A percentile compares a stretch with the other conserved stretches of the same genome.
phyloP scores from a whole-genome alignment of 2,888 invertebrate genomes.

The Sphaerophoria taeniata region DNA sequence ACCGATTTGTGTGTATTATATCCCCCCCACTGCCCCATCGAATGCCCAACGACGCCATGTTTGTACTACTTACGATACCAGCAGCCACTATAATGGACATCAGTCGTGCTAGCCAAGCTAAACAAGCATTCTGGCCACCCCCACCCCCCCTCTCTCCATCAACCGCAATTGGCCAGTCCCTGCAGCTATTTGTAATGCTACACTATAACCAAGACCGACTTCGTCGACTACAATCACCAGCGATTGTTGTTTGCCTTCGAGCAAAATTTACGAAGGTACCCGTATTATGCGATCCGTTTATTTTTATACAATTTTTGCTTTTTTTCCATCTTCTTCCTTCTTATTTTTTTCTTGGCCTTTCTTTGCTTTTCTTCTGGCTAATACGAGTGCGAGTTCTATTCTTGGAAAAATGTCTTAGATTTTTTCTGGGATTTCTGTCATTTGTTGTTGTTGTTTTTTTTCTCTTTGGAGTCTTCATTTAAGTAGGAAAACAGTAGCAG shows the following conservation, averaged over 20 bases:
- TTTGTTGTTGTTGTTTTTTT: neutral
- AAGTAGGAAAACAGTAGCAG: slow-evolving; percentile 25
- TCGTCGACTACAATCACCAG: slow-evolving; percentile 66
- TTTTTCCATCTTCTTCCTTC: slow-evolving; percentile 34
- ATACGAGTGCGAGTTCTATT: slow-evolving; percentile 13
- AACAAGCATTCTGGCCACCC: slow-evolving; percentile 43
- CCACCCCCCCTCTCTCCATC: slow-evolving; percentile 4
- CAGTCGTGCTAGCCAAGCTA: slow-evolving; percentile 54
- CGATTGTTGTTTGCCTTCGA: slow-evolving; percentile 69
- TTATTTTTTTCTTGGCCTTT: slow-evolving; percentile 25
- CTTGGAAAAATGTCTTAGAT: slow-evolving; percentile 30
- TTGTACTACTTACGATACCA: neutral
- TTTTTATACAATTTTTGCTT: slow-evolving; percentile 33
- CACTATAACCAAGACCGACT: slow-evolving; percentile 51
- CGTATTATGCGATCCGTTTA: slow-evolving; percentile 64
- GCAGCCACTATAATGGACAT: slow-evolving; percentile 18
- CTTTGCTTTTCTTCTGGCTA: slow-evolving; percentile 26
- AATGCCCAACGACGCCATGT: neutral
- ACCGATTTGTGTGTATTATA: slow-evolving; percentile 74
- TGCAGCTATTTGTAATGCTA: slow-evolving; percentile 73
- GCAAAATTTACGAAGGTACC: slow-evolving; percentile 67
- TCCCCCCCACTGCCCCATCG: slow-evolving; percentile 39
- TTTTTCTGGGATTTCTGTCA: neutral
- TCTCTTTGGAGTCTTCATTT: neutral
- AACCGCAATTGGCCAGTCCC: slow-evolving; percentile 65